Evolutionary conservation across 2,888 invertebrate genomes (phyloP).

Genomic region (Tyria jacobaeae): DNA sequence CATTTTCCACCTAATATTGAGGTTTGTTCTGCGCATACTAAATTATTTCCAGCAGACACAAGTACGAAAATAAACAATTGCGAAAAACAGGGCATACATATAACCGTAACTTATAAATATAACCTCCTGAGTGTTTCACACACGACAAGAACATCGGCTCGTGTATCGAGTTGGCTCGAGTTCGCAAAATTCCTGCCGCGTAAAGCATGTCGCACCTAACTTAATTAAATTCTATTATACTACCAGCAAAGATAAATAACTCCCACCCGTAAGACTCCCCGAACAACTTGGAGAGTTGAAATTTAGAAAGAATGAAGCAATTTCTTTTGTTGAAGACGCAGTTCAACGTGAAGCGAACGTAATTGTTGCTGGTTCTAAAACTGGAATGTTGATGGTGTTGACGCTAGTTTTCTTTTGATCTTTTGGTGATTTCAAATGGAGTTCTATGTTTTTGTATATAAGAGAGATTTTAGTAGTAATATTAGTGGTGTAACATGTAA

Average conservation of each 20-base stretch:
- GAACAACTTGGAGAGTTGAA: conserved; percentile 61
- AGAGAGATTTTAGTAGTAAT: neutral
- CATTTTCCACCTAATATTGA: no score
- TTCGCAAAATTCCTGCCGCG: conserved; percentile 75
- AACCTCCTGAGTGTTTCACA: conserved; percentile 29
- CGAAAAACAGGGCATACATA: conserved; percentile 22
- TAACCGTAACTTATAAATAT: conserved; percentile 32
- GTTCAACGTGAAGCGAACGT: conserved; percentile 55
- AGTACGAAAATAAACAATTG: conserved; percentile 10
- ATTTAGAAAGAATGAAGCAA: conserved; percentile 81
- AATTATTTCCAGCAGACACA: neutral
- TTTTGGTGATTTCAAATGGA: neutral
- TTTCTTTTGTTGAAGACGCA: conserved; percentile 69
- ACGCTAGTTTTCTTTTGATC: conserved; percentile 24
- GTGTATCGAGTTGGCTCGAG: conserved; percentile 61
- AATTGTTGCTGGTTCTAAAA: conserved; percentile 53
- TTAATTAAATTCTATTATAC: conserved; percentile 86
- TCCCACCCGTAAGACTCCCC: conserved; percentile 65
- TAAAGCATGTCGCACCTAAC: conserved; percentile 80
- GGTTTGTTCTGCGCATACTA: neutral
- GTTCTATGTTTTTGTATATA: neutral
- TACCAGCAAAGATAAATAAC: conserved; percentile 82
- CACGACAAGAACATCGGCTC: conserved; percentile 36
- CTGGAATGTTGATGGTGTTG: conserved; percentile 43
- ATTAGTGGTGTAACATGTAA: no score